These are phyloP conservation scores for Drosophila lacteicornis DNA, from an alignment of 1,140 invertebrate species.

Conservation along the genomic window DNA sequence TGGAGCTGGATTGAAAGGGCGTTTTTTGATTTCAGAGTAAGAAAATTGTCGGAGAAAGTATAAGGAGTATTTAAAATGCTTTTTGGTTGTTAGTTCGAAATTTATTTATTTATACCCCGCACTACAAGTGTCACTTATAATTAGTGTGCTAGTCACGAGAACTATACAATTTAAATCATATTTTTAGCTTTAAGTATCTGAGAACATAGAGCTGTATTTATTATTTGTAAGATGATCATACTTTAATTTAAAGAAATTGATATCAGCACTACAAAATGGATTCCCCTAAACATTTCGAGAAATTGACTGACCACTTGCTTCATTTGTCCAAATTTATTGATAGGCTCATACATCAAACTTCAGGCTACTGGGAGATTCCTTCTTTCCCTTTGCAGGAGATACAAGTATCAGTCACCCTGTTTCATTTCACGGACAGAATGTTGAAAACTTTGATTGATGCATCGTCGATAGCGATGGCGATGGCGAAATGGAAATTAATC, in stretches of 20 bases:
- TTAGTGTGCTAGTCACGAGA: too few relatives aligned
- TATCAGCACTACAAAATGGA: neutral
- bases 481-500: slow-evolving; percentile 48
- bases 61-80: neutral
- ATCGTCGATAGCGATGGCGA: slow-evolving; percentile 49
- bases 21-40: neutral
- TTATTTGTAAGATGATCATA: neutral
- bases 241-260: neutral
- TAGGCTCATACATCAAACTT: slow-evolving; percentile 42
- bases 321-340: slow-evolving; percentile 50
- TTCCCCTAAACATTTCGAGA: neutral
- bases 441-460: slow-evolving; percentile 65
- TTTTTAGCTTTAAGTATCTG: neutral
- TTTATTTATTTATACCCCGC: too few relatives aligned
- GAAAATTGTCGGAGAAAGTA: neutral
- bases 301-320: slow-evolving; percentile 36
- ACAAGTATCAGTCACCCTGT: slow-evolving; percentile 11
- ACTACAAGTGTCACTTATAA: too few relatives aligned
- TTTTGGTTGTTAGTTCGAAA: neutral
- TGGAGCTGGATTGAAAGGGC: neutral
- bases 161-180: neutral
- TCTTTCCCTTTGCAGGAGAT: neutral
- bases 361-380: neutral
- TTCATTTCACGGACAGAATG: slow-evolving; percentile 50
- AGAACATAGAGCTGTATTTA: neutral